These are phyloP conservation scores for Nettapus auritus DNA, from an alignment of 2,113 vertebrate species.

Conservation along the genomic window DNA sequence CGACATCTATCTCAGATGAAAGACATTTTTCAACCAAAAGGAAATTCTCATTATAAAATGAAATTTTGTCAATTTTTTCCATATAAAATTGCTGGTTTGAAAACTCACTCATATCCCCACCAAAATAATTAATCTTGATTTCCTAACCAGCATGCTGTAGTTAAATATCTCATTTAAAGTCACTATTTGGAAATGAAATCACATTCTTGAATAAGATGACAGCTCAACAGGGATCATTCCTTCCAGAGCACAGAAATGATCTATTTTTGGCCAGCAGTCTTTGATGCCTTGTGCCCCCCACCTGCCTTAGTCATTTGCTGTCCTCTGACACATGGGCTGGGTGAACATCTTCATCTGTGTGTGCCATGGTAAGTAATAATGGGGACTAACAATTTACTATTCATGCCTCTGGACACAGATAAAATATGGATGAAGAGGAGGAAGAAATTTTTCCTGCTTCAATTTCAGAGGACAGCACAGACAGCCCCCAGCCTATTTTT, in stretches of 20 bases:
- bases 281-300: background rate
- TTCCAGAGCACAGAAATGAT: background rate
- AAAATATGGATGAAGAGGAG: background rate
- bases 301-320: background rate
- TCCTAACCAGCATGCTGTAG: background rate
- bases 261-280: background rate
- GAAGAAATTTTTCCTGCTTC: background rate
- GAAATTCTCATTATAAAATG: background rate
- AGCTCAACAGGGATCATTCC: background rate
- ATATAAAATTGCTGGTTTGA: background rate
- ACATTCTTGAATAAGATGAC: background rate
- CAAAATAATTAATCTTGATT: background rate
- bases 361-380: background rate
- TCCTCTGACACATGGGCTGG: background rate
- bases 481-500: background rate
- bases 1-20: background rate
- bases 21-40: background rate
- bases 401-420: background rate
- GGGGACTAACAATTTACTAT: background rate
- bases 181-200: background rate
- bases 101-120: background rate
- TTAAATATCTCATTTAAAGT: background rate
- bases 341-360: background rate
- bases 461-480: background rate
- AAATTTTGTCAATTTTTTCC: background rate